phyloP scores from a whole-genome alignment of 2,888 invertebrate genomes.

The Caradrina kadenii region DNA sequence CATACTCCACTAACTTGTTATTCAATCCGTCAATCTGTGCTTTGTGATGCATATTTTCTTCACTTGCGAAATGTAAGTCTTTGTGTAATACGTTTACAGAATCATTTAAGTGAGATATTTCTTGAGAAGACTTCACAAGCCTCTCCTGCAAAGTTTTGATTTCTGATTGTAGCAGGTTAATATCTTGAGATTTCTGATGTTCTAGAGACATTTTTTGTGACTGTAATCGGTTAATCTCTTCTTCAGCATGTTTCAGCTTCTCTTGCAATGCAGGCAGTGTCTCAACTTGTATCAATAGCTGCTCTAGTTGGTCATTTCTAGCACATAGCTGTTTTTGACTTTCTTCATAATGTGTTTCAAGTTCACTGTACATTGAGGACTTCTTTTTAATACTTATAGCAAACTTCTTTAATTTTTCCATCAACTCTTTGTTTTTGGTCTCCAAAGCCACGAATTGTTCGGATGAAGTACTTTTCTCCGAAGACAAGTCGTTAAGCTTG shows the following conservation, averaged over 20 bases:
- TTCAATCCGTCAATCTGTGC: slow-evolving; percentile 79
- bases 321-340: slow-evolving; percentile 77
- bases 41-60: slow-evolving; percentile 76
- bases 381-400: slow-evolving; percentile 95
- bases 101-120: slow-evolving; percentile 73
- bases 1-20: slow-evolving; percentile 83
- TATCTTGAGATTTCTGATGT: slow-evolving; percentile 75
- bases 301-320: slow-evolving; percentile 79
- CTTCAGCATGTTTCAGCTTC: slow-evolving; percentile 82
- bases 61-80: slow-evolving; percentile 72
- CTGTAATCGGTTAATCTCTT: slow-evolving; percentile 80
- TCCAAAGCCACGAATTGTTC: slow-evolving; percentile 85
- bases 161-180: slow-evolving; percentile 72
- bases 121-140: slow-evolving; percentile 68
- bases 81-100: slow-evolving; percentile 71
- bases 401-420: slow-evolving; percentile 95
- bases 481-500: slow-evolving; percentile 79
- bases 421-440: slow-evolving; percentile 92
- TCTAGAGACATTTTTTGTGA: slow-evolving; percentile 75
- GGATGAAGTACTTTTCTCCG: slow-evolving; percentile 83
- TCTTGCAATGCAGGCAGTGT: slow-evolving; percentile 81
- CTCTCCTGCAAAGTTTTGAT: slow-evolving; percentile 72
- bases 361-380: slow-evolving; percentile 91
- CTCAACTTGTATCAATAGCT: slow-evolving; percentile 79
- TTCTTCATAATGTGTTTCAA: slow-evolving; percentile 89